Evolutionary conservation across 2,797 vertebrate genomes (phyloP), one percentile per base, ranked within the genome.

Genomic region (Falco naumanni): DNA sequence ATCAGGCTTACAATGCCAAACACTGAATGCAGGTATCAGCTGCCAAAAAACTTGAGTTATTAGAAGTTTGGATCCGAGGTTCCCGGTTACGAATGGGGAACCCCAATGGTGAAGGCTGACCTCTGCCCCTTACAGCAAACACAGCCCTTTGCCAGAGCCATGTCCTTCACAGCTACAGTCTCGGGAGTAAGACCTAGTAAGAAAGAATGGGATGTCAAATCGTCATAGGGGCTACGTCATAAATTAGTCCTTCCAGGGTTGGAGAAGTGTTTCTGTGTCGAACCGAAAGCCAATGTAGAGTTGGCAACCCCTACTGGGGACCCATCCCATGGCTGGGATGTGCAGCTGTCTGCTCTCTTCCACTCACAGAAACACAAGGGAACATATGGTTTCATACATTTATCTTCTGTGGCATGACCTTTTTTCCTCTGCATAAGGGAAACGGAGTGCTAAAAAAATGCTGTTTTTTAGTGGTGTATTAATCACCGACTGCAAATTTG

Each of bases 311-410:
- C 59, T 77, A 10, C 54, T 53, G 72, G 72, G 70, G 53, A 78
- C 76, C 84, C 43, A 48, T 84, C 50, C 68, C 54, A 28, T 63
- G 80, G 70, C 90, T 37, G 54, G 28, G 54, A 53, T 64, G 57
- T 91, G 92, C 95, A 97, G 94, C 97, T 96, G 92, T 94, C 93
- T 87, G 63, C 71, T 64, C 28, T 88, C 48, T 96, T 90, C 39
- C 78, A 60, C 69, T 91, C 51, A 51, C 61, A 92, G 89, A 54
- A 94, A 80, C 92, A 88, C 85, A 92, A 94, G 66, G 63, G 57
- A 95, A 68, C 95, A 95, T 95, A 95, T 45, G 80, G 82, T 87
- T 97, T 87, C 13, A 8, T 78, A 51, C 76, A 80, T 93, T 90
- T 72, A 33, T 69, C 79, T 95, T 90, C 77, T 78, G 84, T 90